phyloP scores from a whole-genome alignment of 2,888 invertebrate species.

The Agrochola macilenta region DNA sequence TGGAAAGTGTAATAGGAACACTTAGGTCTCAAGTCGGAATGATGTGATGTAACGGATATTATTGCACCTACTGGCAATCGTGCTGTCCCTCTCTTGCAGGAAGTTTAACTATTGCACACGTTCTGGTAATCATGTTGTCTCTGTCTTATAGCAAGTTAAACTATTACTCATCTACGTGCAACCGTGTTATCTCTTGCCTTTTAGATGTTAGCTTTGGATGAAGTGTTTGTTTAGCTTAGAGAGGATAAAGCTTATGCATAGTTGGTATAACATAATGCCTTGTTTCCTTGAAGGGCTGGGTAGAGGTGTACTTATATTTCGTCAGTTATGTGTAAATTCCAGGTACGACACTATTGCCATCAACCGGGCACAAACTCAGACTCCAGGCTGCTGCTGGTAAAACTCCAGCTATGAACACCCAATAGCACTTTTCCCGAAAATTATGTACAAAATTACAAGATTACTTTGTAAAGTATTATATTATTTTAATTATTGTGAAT shows the following conservation, averaged over 20 bases:
- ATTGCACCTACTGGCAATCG: conserved; percentile 44
- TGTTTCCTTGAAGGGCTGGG: not conserved
- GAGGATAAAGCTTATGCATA: not conserved
- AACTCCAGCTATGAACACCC: too few relatives aligned
- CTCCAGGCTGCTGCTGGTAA: too few relatives aligned
- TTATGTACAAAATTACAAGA: too few relatives aligned
- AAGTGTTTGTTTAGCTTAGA: not conserved
- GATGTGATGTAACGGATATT: conserved; percentile 69
- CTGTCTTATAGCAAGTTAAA: conserved; percentile 16
- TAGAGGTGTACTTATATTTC: not conserved
- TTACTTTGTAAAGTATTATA: too few relatives aligned
- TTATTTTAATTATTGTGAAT: too few relatives aligned
- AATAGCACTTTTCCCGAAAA: too few relatives aligned
- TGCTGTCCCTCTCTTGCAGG: conserved; percentile 22
- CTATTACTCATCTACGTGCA: not conserved
- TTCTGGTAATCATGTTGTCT: not conserved
- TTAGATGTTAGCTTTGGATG: not conserved
- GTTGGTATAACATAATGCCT: not conserved
- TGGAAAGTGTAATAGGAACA: conserved; percentile 73
- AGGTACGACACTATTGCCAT: not conserved
- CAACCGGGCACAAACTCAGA: too few relatives aligned
- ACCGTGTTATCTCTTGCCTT: not conserved
- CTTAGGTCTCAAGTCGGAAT: conserved; percentile 67
- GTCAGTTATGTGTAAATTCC: not conserved
- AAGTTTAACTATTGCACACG: not conserved